Conservation (phyloP, 2,888 invertebrate species). For the Orthosia incerta region DNA sequence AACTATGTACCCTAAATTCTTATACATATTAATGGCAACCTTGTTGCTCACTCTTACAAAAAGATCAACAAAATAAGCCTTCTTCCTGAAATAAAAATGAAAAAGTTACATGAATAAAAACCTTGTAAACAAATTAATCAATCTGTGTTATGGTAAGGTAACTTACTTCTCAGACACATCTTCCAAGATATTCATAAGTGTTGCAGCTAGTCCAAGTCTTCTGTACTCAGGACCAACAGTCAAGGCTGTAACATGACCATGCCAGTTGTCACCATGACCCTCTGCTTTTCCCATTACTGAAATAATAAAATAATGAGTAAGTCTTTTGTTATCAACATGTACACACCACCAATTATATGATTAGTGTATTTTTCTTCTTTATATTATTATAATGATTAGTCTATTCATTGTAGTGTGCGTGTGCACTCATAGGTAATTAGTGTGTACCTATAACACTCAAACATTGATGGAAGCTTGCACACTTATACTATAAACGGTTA, state of each 20-base stretch:
- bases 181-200: slow-evolving; percentile 98
- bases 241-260: slow-evolving; percentile 99
- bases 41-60: slow-evolving; percentile 99
- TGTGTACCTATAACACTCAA: too few relatives aligned
- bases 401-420: too few relatives aligned
- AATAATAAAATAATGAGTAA: slow-evolving; percentile 60
- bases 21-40: slow-evolving; percentile 99
- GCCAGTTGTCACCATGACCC: slow-evolving; percentile 98
- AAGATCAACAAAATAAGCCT: slow-evolving; percentile 99
- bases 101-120: background rate
- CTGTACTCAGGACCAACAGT: slow-evolving; percentile 99
- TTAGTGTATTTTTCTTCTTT: too few relatives aligned
- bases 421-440: too few relatives aligned
- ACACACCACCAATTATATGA: too few relatives aligned
- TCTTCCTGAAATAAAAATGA: slow-evolving; percentile 93
- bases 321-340: background rate
- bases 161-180: slow-evolving; percentile 97
- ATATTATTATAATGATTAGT: too few relatives aligned
- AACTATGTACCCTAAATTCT: slow-evolving; percentile 98
- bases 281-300: slow-evolving; percentile 99
- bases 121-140: background rate
- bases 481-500: too few relatives aligned
- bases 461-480: too few relatives aligned
- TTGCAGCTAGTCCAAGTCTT: slow-evolving; percentile 97
- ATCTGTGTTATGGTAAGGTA: background rate